Evolutionary conservation across 2,797 vertebrate genomes (phyloP).

Genomic region (Psittacula derbiana): DNA sequence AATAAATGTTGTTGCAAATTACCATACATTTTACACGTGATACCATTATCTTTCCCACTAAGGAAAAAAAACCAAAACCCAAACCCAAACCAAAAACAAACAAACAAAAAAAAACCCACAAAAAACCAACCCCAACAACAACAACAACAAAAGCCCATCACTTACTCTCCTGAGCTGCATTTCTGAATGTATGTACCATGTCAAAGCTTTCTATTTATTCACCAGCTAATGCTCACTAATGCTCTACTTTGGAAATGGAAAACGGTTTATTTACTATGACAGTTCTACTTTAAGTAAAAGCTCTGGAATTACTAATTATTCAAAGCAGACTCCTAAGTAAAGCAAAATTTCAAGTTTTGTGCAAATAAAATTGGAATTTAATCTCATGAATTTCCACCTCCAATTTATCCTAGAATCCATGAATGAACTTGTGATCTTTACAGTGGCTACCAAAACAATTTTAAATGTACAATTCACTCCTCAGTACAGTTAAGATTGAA

Average conservation of each 20-base stretch:
- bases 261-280: background rate
- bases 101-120: background rate
- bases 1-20: background rate
- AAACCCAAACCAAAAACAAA: background rate
- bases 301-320: background rate
- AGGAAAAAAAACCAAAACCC: fast-evolving
- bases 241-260: background rate
- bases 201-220: background rate
- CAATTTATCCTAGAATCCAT: background rate
- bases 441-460: background rate
- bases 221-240: background rate
- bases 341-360: background rate
- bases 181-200: background rate
- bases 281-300: background rate
- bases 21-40: background rate
- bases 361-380: background rate
- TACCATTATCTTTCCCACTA: background rate
- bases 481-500: background rate
- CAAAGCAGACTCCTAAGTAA: background rate
- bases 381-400: background rate
- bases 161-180: background rate
- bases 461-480: background rate
- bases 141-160: no score
- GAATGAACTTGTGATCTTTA: background rate
- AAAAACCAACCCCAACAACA: background rate